A percentile compares a stretch with the other conserved stretches of the same genome.
phyloP scores from a whole-genome alignment of 2,113 vertebrate species.

The Ailuropoda melanoleuca region DNA sequence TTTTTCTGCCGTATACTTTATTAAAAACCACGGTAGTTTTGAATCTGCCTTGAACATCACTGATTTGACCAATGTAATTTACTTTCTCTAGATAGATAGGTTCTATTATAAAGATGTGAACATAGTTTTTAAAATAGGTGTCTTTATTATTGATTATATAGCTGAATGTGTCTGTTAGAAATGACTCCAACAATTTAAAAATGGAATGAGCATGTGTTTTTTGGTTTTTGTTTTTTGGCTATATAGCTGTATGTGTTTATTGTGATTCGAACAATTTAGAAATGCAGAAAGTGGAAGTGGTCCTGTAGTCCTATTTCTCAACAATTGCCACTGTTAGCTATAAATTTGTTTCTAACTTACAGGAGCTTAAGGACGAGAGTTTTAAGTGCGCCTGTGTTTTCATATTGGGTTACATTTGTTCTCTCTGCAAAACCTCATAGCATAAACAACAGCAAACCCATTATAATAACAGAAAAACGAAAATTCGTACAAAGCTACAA shows the following conservation, averaged over 20 bases:
- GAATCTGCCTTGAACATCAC: not conserved
- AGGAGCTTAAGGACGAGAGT: not conserved
- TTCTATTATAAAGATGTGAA: not conserved
- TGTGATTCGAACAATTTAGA: not conserved
- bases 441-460: not conserved
- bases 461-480: not conserved
- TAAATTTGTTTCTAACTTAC: not conserved
- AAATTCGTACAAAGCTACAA: not conserved
- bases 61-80: not conserved
- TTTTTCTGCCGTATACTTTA: not conserved
- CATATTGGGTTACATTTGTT: slow-evolving; percentile 44
- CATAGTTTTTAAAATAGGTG: not conserved
- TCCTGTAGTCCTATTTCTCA: not conserved
- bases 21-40: not conserved
- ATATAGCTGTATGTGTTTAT: not conserved
- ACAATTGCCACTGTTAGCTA: not conserved
- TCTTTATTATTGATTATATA: not conserved
- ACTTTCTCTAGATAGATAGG: not conserved
- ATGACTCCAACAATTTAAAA: not conserved
- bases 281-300: not conserved
- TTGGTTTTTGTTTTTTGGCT: not conserved
- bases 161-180: not conserved
- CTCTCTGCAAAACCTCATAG: not conserved
- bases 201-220: not conserved
- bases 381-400: not conserved